Evolutionary conservation across 2,113 vertebrate genomes (phyloP).

Genomic region (Buteo buteo): DNA sequence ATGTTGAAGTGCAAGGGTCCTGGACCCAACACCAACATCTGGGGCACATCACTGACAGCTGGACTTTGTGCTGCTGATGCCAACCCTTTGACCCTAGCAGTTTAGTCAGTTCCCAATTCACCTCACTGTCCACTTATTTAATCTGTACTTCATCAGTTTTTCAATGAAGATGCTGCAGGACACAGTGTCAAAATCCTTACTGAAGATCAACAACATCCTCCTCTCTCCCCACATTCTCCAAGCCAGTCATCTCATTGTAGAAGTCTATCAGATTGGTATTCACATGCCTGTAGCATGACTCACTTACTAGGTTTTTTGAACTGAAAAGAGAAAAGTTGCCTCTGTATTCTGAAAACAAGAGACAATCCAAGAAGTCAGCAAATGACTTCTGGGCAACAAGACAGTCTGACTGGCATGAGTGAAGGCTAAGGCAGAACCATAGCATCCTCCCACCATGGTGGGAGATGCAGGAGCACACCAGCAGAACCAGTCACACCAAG

Average conservation of each 20-base stretch:
- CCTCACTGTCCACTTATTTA: neutral
- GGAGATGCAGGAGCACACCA: neutral
- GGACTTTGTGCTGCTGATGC: neutral
- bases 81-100: neutral
- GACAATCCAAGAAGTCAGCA: neutral
- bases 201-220: neutral
- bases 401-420: neutral
- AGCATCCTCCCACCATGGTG: neutral
- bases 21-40: fast-evolving
- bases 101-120: neutral
- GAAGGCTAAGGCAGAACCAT: neutral
- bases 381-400: neutral
- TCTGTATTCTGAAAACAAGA: neutral
- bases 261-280: neutral
- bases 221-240: neutral
- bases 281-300: neutral
- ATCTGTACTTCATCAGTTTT: neutral
- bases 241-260: neutral
- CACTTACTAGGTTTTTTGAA: neutral
- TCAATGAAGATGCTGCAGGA: neutral
- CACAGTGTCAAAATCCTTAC: neutral
- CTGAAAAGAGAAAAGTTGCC: neutral
- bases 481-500: neutral
- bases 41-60: neutral
- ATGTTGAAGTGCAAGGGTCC: neutral